A percentile compares a stretch with the other conserved stretches of the same genome.
Conservation (phyloP, 2,797 vertebrate species). For the Vireo griseus region DNA sequence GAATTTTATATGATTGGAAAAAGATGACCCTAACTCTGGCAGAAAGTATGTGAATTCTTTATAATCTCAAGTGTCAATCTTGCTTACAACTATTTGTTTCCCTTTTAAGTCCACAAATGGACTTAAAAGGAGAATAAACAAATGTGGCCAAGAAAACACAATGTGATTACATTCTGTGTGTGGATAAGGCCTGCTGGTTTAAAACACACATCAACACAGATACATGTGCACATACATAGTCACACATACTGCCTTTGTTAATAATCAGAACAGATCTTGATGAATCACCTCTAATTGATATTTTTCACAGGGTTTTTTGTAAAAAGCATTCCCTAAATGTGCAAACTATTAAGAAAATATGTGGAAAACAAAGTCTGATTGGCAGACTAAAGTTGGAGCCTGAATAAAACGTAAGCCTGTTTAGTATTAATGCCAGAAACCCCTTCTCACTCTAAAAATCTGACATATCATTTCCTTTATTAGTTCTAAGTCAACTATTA, state of each 20-base stretch:
- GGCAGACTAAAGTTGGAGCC: background rate
- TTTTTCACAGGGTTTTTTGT: background rate
- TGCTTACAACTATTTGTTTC: background rate
- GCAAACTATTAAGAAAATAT: constrained; percentile 19
- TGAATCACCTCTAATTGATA: background rate
- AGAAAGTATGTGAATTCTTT: background rate
- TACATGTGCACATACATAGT: background rate
- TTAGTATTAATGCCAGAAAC: constrained; percentile 1
- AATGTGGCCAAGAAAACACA: background rate
- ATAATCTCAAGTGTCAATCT: background rate
- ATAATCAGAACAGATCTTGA: background rate
- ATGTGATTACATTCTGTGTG: background rate
- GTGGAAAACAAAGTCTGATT: background rate
- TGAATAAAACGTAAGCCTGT: background rate
- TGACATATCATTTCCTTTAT: background rate
- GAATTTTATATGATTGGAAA: background rate
- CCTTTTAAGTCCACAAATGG: background rate
- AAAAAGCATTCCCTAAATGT: background rate
- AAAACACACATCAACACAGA: background rate
- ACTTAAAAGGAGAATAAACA: background rate
- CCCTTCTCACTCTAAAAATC: background rate
- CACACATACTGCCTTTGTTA: background rate
- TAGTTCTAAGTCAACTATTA: background rate
- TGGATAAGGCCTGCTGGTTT: background rate
- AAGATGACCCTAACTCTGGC: background rate